Base-by-base conservation (phyloP, 2,888 invertebrate genomes). In the Xestoiulus laeticollis region DNA sequence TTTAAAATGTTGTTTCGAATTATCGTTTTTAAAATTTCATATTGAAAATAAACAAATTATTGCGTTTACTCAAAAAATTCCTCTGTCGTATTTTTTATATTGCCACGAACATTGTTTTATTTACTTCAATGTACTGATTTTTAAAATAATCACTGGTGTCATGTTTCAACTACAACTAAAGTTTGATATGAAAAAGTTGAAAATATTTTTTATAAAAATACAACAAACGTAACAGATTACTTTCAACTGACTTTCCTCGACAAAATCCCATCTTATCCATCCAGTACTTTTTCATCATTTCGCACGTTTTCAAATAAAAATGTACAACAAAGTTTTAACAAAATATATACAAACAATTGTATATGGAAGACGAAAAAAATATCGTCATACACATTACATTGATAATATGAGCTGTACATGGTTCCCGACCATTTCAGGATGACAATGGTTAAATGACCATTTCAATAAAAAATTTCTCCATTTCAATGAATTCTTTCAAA, bases 261-360 rank as follows among this genome's bases (percentile, higher is more conserved):
- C 30, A 30, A 30, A 78, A 68, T 26, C 26, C 2, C 30, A 30
- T 78, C 30, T n/a, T 10, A 14, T 78, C 30, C 78, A 78, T 12
- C 78, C 22, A 78, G 4, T 78, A 16, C 12, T 78, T 78, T 14
- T 78, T 14, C 26, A 14, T 30, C 68, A n/a, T n/a, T n/a, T n/a
- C n/a, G n/a, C n/a, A n/a, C n/a, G n/a, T n/a, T n/a, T n/a, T n/a
- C 30, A 78, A 78, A 78, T 78, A 78, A 78, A 59, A 78, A 78
- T 78, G 26, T 78, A 14, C 78, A 78, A 78, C 78, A 78, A n/a
- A 78, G 78, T 78, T 78, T 22, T 10, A 78, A 78, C 22, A 78
- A 78, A 78, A 78, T 78, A 78, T 78, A 78, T 78, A 78, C 78
- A 78, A 78, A 78, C 78, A 78, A n/a, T 78, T 78, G 78, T 26